phyloP scores from a whole-genome alignment of 2,113 vertebrate genomes.

The Nothobranchius kuhntae region DNA sequence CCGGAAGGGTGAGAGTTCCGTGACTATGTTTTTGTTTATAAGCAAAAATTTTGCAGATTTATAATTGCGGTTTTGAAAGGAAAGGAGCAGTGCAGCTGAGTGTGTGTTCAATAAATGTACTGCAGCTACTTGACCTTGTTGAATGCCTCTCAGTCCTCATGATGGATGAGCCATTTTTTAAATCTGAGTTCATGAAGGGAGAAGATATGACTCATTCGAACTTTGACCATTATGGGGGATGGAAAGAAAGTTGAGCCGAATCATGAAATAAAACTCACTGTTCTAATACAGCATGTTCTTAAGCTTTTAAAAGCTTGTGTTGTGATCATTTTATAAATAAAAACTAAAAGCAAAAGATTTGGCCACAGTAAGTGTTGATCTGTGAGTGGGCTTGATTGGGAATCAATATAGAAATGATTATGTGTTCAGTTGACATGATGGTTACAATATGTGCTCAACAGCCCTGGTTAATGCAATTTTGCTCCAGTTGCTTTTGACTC shows the following conservation, averaged over 20 bases:
- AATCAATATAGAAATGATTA: constrained; percentile 50
- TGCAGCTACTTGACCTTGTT: constrained; percentile 42
- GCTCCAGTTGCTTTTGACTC: constrained; percentile 63
- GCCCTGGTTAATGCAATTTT: constrained; percentile 61
- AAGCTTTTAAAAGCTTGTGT: constrained; percentile 54
- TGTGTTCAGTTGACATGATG: constrained; percentile 44
- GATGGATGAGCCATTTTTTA: constrained; percentile 22
- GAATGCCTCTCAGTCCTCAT: constrained; percentile 10
- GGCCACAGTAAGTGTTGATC: constrained; percentile 43
- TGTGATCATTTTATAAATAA: constrained; percentile 36
- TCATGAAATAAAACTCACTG: constrained; percentile 59
- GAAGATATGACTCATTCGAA: constrained; percentile 33
- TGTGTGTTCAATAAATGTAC: constrained; percentile 17
- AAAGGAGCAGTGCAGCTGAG: constrained; percentile 8
- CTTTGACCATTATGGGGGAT: constrained; percentile 19
- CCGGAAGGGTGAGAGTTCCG: too few relatives aligned
- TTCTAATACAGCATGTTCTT: constrained; percentile 50
- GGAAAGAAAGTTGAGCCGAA: constrained; percentile 23
- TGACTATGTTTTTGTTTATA: too few relatives aligned
- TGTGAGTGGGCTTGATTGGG: constrained; percentile 10
- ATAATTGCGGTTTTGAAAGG: background rate
- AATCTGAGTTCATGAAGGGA: constrained; percentile 31
- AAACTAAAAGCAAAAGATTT: constrained; percentile 44
- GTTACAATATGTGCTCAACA: constrained; percentile 47
- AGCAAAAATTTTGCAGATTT: too few relatives aligned